Evolutionary conservation across 2,113 vertebrate species (phyloP).

Genomic region (Pyxicephalus adspersus): DNA sequence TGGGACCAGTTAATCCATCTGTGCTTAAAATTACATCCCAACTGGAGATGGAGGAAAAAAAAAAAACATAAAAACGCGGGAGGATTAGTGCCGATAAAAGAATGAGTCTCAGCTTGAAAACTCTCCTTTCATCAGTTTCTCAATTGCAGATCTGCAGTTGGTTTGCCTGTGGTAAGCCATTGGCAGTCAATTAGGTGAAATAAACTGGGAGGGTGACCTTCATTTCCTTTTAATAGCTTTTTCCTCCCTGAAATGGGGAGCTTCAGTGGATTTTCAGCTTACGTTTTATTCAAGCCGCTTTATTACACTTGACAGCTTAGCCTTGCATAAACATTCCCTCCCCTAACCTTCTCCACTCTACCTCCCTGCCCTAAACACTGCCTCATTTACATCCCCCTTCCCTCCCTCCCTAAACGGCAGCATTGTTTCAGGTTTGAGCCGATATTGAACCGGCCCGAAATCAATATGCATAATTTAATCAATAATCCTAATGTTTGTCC

Average conservation of each 20-base stretch:
- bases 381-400: constrained; percentile 54
- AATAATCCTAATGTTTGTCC: neutral
- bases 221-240: constrained; percentile 90
- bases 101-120: constrained; percentile 82
- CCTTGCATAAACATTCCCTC: constrained; percentile 79
- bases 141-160: constrained; percentile 78
- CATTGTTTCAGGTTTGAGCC: constrained; percentile 24
- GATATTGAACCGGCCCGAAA: neutral
- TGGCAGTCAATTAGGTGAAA: constrained; percentile 97
- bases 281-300: constrained; percentile 85
- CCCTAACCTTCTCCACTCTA: constrained; percentile 47
- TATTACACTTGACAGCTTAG: constrained; percentile 86
- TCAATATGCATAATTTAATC: constrained; percentile 25
- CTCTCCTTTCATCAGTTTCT: constrained; percentile 83
- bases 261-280: constrained; percentile 87
- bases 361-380: neutral
- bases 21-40: constrained; percentile 85
- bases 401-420: constrained; percentile 37
- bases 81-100: constrained; percentile 77
- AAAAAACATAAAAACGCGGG: constrained; percentile 70
- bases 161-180: constrained; percentile 81
- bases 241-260: constrained; percentile 84
- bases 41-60: constrained; percentile 75
- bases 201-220: constrained; percentile 97
- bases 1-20: constrained; percentile 88